A percentile compares a stretch with the other conserved stretches of the same genome.
These are phyloP conservation scores for Podarcis muralis DNA, from an alignment of 2,113 vertebrate genomes.

Conservation along the genomic window DNA sequence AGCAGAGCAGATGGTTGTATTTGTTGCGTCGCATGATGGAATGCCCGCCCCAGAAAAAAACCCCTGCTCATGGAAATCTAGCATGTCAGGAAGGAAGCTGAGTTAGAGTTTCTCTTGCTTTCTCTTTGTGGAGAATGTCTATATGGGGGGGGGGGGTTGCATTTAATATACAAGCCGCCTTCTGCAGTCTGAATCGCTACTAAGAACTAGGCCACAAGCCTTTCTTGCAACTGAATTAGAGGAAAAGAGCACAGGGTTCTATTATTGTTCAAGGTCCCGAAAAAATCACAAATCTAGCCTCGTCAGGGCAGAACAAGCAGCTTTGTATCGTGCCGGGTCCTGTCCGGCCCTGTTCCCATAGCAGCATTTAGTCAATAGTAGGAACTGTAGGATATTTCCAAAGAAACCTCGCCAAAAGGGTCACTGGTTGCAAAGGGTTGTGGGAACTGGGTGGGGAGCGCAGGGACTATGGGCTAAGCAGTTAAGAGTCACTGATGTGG, in stretches of 20 bases:
- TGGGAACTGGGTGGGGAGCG: constrained; percentile 35
- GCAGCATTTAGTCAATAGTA: not conserved
- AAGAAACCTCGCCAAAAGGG: constrained; percentile 36
- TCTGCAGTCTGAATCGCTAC: not conserved
- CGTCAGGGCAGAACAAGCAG: not conserved
- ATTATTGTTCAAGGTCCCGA: not conserved
- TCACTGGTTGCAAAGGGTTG: constrained; percentile 30
- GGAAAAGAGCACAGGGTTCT: not conserved
- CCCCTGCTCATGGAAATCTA: not conserved
- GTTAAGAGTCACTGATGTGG: not conserved
- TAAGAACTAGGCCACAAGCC: not conserved
- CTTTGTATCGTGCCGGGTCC: not conserved
- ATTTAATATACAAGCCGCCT: not conserved
- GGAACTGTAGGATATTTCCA: constrained; percentile 33
- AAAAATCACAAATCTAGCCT: not conserved
- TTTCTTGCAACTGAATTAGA: not conserved
- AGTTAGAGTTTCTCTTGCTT: not conserved
- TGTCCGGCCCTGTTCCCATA: not conserved
- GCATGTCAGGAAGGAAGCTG: not conserved
- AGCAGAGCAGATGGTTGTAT: not conserved
- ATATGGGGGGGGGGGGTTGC: no score
- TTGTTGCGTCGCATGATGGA: not conserved
- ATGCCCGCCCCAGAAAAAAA: no score
- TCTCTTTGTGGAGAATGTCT: not conserved
- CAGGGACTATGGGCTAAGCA: no score